Base-by-base conservation (phyloP, 2,888 invertebrate genomes). In the Agelastica alni region DNA sequence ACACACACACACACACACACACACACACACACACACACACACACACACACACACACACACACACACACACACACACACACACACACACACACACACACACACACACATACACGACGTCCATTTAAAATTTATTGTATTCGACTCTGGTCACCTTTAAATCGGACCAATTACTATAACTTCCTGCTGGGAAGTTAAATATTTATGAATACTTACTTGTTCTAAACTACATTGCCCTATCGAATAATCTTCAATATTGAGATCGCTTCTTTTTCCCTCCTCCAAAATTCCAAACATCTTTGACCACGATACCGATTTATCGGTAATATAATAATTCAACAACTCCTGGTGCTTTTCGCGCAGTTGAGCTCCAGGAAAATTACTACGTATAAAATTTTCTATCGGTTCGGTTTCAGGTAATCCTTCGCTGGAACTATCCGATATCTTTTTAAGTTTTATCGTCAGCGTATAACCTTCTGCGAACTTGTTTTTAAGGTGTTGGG, bases 181-280 rank as follows among this genome's bases (percentile, higher is more conserved):
- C n/a, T n/a, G n/a, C n/a, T n/a, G n/a, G n/a, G n/a, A n/a, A n/a
- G n/a, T n/a, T n/a, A n/a, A n/a, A n/a, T n/a, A n/a, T n/a, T n/a
- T n/a, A n/a, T n/a, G 10, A 9, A 32, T 7, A 18, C 56, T 55
- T 63, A 76, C 77, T 77, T 92, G 91, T 75, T 93, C 93, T 42
- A 93, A 78, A 31, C 88, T 88, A 1, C 90, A 90, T 77, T 93
- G 92, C 42, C 88, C 87, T 59, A 93, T 83, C 30, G 87, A 88
- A 77, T 93, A 93, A 74, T 92, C 91, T 70, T 89, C 90, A 5
- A 91, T 81, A 56, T 82, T 79, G 2, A 75, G 62, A 41, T 67
- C 56, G 3, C 51, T 37, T 26, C 62, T 56, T 60, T 77, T 77
- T 0, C 70, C 75, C 44, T 76, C 75, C 72, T 91, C 90, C 83